These are phyloP conservation scores for Gymnorhina tibicen DNA, from an alignment of 2,113 vertebrate genomes.

Conservation along the genomic window DNA sequence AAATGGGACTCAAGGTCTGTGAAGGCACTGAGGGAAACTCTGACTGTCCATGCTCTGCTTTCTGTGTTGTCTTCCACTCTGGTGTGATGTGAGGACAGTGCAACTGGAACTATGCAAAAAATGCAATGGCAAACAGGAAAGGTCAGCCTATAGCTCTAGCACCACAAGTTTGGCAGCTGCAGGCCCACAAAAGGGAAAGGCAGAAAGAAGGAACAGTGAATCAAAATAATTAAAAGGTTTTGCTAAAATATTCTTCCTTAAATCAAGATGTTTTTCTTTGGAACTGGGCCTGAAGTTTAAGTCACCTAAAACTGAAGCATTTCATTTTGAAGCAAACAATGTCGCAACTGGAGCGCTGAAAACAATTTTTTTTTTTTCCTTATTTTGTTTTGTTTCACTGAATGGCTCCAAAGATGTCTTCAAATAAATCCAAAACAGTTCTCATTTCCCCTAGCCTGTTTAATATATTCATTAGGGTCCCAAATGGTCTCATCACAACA, in stretches of 20 bases:
- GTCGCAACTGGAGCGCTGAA: neutral
- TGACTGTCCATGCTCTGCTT: neutral
- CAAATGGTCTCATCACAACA: neutral
- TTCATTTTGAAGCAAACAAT: neutral
- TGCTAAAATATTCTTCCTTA: neutral
- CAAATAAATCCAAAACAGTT: neutral
- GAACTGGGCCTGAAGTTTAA: neutral
- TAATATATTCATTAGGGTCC: neutral
- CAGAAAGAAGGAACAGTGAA: neutral
- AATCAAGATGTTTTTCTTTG: neutral
- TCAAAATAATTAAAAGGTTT: neutral
- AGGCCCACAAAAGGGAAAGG: neutral
- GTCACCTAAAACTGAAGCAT: slow-evolving; percentile 6
- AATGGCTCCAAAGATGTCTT: neutral
- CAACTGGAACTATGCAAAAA: neutral
- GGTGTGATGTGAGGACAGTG: neutral
- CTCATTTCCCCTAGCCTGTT: neutral
- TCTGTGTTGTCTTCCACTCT: neutral
- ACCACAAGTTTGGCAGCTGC: neutral
- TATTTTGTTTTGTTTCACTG: neutral
- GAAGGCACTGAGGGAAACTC: neutral
- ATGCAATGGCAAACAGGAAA: neutral
- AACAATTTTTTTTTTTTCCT: neutral
- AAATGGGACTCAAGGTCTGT: neutral
- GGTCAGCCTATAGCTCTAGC: neutral